Conservation (phyloP, 2,888 invertebrate genomes). For the Scelioninae gen. 2 region DNA sequence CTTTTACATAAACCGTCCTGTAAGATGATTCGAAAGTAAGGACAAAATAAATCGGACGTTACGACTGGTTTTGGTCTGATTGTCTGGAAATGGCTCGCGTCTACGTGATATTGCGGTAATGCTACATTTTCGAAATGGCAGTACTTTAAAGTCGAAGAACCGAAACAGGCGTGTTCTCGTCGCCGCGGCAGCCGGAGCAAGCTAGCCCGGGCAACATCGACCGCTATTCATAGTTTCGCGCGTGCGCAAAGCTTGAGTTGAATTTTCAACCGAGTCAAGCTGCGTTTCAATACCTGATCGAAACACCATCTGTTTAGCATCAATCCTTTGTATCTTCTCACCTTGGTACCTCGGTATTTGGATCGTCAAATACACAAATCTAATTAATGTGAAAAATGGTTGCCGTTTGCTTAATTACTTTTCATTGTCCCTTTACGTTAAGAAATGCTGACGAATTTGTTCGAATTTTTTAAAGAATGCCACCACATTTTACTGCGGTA, state of each 20-base stretch:
- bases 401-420: not conserved
- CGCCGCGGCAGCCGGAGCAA: conserved; percentile 62
- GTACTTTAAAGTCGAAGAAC: conserved; percentile 64
- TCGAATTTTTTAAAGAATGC: too few species aligned
- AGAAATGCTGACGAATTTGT: too few species aligned
- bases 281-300: conserved; percentile 70
- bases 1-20: too few species aligned
- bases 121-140: conserved; percentile 68
- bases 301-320: conserved; percentile 61
- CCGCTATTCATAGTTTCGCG: conserved; percentile 68
- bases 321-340: conserved; percentile 56
- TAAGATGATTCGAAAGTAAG: conserved; percentile 5
- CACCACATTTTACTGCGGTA: too few species aligned
- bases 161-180: conserved; percentile 64
- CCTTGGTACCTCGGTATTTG: conserved; percentile 52
- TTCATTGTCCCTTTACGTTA: too few species aligned
- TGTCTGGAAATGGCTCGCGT: conserved; percentile 40
- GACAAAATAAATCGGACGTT: conserved; percentile 6
- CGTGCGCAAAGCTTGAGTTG: conserved; percentile 69
- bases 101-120: conserved; percentile 43
- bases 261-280: conserved; percentile 68
- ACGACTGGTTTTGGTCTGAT: conserved; percentile 13
- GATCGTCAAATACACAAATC: conserved; percentile 59
- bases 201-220: conserved; percentile 74
- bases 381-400: conserved; percentile 9